These are phyloP conservation scores for Camponotus fellah DNA, from an alignment of 2,888 invertebrate genomes.

Conservation along the genomic window DNA sequence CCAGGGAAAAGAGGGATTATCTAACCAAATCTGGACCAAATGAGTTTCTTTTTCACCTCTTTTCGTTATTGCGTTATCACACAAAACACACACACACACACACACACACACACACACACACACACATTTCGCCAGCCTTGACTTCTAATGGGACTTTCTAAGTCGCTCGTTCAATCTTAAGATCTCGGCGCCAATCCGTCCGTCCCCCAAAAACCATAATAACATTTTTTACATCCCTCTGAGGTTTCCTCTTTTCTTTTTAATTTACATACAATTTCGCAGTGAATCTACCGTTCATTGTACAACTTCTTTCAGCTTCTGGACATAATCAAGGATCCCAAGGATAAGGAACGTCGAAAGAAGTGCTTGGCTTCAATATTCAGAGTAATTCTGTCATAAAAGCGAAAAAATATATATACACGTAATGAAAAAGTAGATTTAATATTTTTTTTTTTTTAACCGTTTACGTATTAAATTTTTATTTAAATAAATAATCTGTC, in stretches of 20 bases:
- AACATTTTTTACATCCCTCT: constrained; percentile 63
- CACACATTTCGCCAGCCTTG: constrained; percentile 46
- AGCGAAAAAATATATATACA: constrained; percentile 9
- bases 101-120: too few relatives aligned
- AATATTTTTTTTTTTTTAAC: neutral
- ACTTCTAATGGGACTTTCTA: constrained; percentile 69
- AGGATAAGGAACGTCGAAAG: constrained; percentile 56
- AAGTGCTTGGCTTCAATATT: constrained; percentile 30
- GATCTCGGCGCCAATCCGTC: constrained; percentile 57
- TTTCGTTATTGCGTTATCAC: constrained; percentile 14
- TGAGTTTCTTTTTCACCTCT: constrained; percentile 59
- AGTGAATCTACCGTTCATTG: constrained; percentile 17
- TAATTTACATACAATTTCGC: constrained; percentile 72
- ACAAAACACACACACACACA: too few relatives aligned
- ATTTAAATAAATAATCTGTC: constrained; percentile 36
- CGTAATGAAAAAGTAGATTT: constrained; percentile 26
- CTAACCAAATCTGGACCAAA: constrained; percentile 74
- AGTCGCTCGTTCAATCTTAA: constrained; percentile 75
- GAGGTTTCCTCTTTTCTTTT: constrained; percentile 51
- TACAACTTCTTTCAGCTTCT: constrained; percentile 38
- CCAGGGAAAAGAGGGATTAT: constrained; percentile 65
- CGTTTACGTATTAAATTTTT: neutral
- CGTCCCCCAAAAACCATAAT: constrained; percentile 59
- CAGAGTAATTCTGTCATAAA: constrained; percentile 17
- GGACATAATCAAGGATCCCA: constrained; percentile 52